Conservation (phyloP, 2,797 vertebrate genomes). For the Hyperoplus immaculatus region DNA sequence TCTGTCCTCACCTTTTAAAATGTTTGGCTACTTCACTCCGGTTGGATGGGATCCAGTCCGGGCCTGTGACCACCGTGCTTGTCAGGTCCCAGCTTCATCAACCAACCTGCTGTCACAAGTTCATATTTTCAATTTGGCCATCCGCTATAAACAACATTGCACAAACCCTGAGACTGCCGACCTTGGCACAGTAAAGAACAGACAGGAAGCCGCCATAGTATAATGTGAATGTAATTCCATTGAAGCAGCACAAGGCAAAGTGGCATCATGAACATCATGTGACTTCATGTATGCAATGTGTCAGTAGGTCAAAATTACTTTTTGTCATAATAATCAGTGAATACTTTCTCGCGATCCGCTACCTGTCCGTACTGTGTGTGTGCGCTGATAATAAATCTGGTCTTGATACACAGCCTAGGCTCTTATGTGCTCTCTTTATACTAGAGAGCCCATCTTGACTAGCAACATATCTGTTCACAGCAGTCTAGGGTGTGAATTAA, state of each 20-base stretch:
- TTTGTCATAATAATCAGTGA: too few relatives aligned
- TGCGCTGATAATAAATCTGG: too few relatives aligned
- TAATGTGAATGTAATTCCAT: neutral
- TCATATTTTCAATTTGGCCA: slow-evolving; percentile 7
- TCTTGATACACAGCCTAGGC: too few relatives aligned
- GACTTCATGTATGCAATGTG: too few relatives aligned
- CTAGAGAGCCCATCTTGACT: too few relatives aligned
- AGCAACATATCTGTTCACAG: too few relatives aligned
- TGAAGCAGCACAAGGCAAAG: neutral
- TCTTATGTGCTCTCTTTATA: too few relatives aligned
- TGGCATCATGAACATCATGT: neutral
- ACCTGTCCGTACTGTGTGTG: too few relatives aligned
- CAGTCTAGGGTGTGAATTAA: too few relatives aligned
- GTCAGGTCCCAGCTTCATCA: slow-evolving; percentile 16
- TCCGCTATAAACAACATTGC: neutral
- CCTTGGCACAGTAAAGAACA: neutral
- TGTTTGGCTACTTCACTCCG: slow-evolving; percentile 12
- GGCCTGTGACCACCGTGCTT: slow-evolving; percentile 4
- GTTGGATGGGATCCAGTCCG: slow-evolving; percentile 19
- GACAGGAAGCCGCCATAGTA: neutral
- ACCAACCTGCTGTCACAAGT: slow-evolving; percentile 9
- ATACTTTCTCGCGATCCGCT: too few relatives aligned
- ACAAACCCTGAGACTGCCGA: slow-evolving; percentile 1
- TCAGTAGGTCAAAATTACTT: too few relatives aligned
- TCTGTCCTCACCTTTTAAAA: slow-evolving; percentile 7